Conservation (phyloP, 2,113 vertebrate species). For the Aramus guarauna region DNA sequence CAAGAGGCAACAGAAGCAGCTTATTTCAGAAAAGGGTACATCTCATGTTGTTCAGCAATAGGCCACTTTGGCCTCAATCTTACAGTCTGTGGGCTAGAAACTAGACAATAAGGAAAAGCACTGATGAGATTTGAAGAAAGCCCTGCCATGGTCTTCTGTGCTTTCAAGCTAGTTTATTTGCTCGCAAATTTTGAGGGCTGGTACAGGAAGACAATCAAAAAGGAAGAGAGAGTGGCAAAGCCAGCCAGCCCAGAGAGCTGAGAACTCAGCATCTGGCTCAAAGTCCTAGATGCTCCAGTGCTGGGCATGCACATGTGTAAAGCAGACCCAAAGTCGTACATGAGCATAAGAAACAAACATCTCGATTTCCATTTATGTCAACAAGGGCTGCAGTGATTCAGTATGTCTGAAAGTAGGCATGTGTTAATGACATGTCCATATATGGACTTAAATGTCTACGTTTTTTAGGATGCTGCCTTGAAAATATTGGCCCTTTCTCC, state of each 20-base stretch:
- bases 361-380: neutral
- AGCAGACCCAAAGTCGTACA: neutral
- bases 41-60: neutral
- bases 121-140: neutral
- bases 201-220: neutral
- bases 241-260: neutral
- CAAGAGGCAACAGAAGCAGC: neutral
- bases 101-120: neutral
- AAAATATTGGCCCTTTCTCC: slow-evolving; percentile 24
- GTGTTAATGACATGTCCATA: neutral
- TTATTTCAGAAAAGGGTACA: neutral
- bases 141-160: neutral
- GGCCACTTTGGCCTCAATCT: neutral
- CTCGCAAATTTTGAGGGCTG: neutral
- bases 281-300: neutral
- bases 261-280: neutral
- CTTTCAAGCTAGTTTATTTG: neutral
- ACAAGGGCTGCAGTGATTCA: neutral
- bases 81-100: neutral
- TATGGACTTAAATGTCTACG: neutral
- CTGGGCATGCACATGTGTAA: neutral
- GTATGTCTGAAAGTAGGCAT: neutral
- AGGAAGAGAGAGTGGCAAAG: neutral
- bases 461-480: neutral
- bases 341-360: neutral